Conservation (phyloP, 2,888 invertebrate genomes). For the Orthosia gracilis region DNA sequence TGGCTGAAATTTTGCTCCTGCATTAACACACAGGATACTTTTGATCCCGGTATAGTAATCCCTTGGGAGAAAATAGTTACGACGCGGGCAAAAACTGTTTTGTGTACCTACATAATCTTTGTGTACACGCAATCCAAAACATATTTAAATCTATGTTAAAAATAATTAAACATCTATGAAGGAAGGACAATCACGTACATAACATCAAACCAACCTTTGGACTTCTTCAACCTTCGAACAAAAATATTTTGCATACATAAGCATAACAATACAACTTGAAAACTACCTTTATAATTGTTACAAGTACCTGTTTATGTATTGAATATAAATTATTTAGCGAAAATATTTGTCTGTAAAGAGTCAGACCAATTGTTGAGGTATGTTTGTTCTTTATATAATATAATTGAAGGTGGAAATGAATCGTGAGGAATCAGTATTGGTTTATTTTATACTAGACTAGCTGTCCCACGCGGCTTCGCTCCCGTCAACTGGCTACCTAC, state of each 20-base stretch:
- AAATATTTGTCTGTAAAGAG: background rate
- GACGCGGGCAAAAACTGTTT: too few relatives aligned
- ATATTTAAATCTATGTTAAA: too few relatives aligned
- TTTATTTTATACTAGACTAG: background rate
- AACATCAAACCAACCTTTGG: slow-evolving; percentile 15
- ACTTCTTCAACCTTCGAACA: slow-evolving; percentile 14
- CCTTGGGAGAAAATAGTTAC: too few relatives aligned
- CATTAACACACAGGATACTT: too few relatives aligned
- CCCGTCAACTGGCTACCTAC: too few relatives aligned
- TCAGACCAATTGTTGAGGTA: background rate
- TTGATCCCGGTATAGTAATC: too few relatives aligned
- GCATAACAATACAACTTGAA: slow-evolving; percentile 17
- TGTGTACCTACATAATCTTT: too few relatives aligned
- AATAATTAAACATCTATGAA: background rate
- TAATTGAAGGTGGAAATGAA: background rate
- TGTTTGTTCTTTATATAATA: slow-evolving; percentile 5
- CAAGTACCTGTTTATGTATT: too few relatives aligned
- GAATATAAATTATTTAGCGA: background rate
- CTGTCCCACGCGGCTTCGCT: background rate
- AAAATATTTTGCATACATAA: slow-evolving; percentile 28
- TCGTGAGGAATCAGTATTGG: background rate
- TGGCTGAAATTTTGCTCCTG: too few relatives aligned
- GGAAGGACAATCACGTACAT: background rate
- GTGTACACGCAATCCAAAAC: too few relatives aligned
- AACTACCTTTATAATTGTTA: background rate